Evolutionary conservation across 2,797 vertebrate genomes (phyloP), one percentile per base, ranked within the genome.

Genomic region (Monodelphis domestica): DNA sequence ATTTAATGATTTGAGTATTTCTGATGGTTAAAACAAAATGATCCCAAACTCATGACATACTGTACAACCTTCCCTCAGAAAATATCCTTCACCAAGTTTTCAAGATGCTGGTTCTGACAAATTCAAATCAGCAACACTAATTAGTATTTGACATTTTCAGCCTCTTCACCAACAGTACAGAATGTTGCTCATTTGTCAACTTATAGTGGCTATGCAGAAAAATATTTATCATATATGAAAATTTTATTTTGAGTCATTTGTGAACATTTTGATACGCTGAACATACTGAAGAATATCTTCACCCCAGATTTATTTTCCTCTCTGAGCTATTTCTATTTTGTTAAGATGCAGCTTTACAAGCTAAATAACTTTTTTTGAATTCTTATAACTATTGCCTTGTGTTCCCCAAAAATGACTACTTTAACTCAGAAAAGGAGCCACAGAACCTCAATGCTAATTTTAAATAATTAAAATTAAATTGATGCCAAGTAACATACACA

Each of bases 181-280:
- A 88, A 88, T 96, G 96, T 95, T 97, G 94, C 94, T 97, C 97
- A 97, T 96, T 96, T 97, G 96, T 96, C 97, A 97, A 97, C 94
- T 96, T 97, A 97, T 96, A 97, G 96, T 54, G 93, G 45, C 89
- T 70, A 87, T 97, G 97, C 96, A 94, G 96, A 97, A 97, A 84
- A 97, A 97, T 97, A 97, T 97, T 97, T 97, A 97, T 95, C 91
- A 92, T 70, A 93, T 91, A 53, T 84, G 93, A 97, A 92, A 95
- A 93, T 91, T 63, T 96, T 84, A 92, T 95, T 97, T 94, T 95
- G 59, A 96, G 92, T 96, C 92, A 90, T 96, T 96, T 95, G 90
- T 90, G 89, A 97, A 96, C 88, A 97, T 96, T 95, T 96, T 89
- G 56, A 96, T 97, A 96, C 94, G 50, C 88, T 78, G 92, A 96